Percentiles rank a stretch among this genome's conserved stretches.
These are phyloP conservation scores for Probaryconus sp. DNA, from an alignment of 1,140 invertebrate genomes.

Conservation along the genomic window DNA sequence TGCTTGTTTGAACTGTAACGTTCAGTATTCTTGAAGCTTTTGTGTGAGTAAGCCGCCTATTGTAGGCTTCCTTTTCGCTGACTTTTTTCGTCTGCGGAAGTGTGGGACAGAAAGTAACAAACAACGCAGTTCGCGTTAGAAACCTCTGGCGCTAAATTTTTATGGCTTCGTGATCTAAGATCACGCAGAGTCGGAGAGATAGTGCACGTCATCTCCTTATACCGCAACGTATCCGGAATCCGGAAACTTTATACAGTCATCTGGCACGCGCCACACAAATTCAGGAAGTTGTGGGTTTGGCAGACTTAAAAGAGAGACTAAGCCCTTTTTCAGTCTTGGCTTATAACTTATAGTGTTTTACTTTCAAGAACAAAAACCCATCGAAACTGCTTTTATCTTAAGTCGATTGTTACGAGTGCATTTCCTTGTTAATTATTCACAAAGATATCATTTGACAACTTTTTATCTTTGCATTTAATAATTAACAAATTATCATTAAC, in stretches of 20 bases:
- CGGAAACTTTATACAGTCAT: slow-evolving; percentile 52
- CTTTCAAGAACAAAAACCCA: slow-evolving; percentile 2
- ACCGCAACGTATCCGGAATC: slow-evolving; percentile 33
- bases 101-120: not conserved
- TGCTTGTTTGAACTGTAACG: too few species aligned
- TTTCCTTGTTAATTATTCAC: slow-evolving; percentile 15
- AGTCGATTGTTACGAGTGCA: slow-evolving; percentile 10
- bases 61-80: too few species aligned
- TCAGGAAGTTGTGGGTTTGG: slow-evolving; percentile 53
- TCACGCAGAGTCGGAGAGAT: slow-evolving; percentile 31
- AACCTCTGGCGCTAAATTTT: slow-evolving; percentile 42
- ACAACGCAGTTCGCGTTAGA: slow-evolving; percentile 14
- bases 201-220: slow-evolving; percentile 36
- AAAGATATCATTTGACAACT: too few species aligned
- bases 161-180: slow-evolving; percentile 46
- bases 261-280: slow-evolving; percentile 51
- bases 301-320: slow-evolving; percentile 44
- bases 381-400: not conserved
- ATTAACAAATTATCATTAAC: too few species aligned
- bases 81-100: slow-evolving; percentile 23
- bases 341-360: slow-evolving; percentile 26
- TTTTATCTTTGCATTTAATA: too few species aligned
- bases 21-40: too few species aligned
- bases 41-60: too few species aligned
- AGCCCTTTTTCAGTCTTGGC: slow-evolving; percentile 28